Evolutionary conservation across 2,888 invertebrate species (phyloP).

Genomic region (Lepeophtheirus nordmannii): DNA sequence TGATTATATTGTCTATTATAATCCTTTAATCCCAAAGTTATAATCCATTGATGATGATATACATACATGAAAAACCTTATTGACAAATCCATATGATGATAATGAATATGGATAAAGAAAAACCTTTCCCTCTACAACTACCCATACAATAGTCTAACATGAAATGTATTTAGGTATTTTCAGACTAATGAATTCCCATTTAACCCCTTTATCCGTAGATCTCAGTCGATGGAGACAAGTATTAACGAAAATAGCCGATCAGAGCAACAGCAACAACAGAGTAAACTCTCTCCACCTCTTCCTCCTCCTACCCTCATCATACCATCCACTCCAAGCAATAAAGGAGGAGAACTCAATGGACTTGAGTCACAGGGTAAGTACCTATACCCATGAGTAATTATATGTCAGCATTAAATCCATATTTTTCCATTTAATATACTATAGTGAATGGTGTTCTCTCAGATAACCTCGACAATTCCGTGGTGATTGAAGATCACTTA

Average conservation of each 20-base stretch:
- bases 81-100: too few relatives aligned
- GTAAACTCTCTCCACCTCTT: not conserved
- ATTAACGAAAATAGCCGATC: not conserved
- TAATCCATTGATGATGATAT: too few relatives aligned
- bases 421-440: not conserved
- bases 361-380: not conserved
- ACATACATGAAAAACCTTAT: too few relatives aligned
- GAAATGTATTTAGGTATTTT: too few relatives aligned
- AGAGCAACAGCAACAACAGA: not conserved
- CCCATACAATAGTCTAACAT: too few relatives aligned
- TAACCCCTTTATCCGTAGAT: not conserved
- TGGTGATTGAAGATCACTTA: not conserved
- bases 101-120: too few relatives aligned
- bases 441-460: not conserved
- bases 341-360: not conserved
- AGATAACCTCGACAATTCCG: not conserved
- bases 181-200: too few relatives aligned
- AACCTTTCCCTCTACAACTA: too few relatives aligned
- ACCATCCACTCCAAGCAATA: not conserved
- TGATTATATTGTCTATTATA: too few relatives aligned
- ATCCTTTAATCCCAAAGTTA: too few relatives aligned
- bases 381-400: too few relatives aligned
- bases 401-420: not conserved
- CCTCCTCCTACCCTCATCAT: not conserved
- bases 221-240: slow-evolving; percentile 5